phyloP scores from a whole-genome alignment of 2,113 vertebrate genomes.

The Crotalus horridus region DNA sequence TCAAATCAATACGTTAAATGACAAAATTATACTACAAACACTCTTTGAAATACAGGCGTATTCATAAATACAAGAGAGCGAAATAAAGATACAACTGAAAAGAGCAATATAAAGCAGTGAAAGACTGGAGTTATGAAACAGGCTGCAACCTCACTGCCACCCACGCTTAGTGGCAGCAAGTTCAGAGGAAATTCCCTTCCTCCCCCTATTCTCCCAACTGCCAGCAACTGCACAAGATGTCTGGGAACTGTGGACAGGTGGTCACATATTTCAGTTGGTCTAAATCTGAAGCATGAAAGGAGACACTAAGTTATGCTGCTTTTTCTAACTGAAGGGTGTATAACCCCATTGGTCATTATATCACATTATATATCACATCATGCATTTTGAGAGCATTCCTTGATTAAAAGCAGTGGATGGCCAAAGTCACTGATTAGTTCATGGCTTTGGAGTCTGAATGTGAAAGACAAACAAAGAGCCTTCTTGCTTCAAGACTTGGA shows the following conservation, averaged over 20 bases:
- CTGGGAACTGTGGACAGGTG: conserved; percentile 24
- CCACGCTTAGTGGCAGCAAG: background rate
- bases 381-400: conserved; percentile 1
- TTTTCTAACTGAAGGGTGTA: background rate
- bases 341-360: background rate
- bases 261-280: conserved; percentile 8
- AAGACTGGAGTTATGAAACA: conserved; percentile 16
- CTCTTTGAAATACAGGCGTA: background rate
- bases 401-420: background rate
- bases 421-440: conserved; percentile 30
- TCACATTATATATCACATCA: background rate
- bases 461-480: conserved; percentile 27
- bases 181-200: conserved; percentile 30
- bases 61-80: background rate
- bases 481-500: conserved; percentile 22
- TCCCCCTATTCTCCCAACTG: background rate
- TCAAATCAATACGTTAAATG: background rate
- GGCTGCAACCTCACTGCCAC: background rate
- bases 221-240: conserved; percentile 20
- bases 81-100: conserved; percentile 14
- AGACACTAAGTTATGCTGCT: background rate
- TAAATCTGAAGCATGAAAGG: conserved; percentile 19
- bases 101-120: background rate
- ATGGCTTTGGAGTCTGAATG: conserved; percentile 16
- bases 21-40: background rate